A percentile compares a stretch with the other conserved stretches of the same genome.
Conservation (phyloP, 1,140 invertebrate species). For the Cyrtorhinus lividipennis region DNA sequence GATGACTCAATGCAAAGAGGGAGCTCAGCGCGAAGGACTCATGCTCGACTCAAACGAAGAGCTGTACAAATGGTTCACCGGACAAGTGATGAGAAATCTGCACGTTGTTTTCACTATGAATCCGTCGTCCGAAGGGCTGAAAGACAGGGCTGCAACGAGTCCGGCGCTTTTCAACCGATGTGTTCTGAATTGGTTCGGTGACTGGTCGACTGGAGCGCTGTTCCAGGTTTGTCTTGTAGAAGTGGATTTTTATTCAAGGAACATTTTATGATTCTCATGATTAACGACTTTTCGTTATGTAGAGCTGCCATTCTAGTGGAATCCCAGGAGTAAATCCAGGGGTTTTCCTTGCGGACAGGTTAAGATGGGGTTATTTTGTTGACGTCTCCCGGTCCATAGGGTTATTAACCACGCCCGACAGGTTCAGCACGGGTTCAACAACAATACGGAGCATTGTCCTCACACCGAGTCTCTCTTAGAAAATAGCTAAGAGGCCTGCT, state of each 20-base stretch:
- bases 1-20: conserved; percentile 99
- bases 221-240: conserved; percentile 67
- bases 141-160: conserved; percentile 95
- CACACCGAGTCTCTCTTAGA: too few species aligned
- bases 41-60: conserved; percentile 99
- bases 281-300: too few species aligned
- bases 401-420: too few species aligned
- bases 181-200: conserved; percentile 99
- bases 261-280: not conserved
- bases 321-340: too few species aligned
- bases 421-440: too few species aligned
- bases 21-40: conserved; percentile 89
- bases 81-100: conserved; percentile 95
- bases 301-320: too few species aligned
- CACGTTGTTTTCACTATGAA: conserved; percentile 99
- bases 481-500: too few species aligned
- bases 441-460: too few species aligned
- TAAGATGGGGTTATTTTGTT: too few species aligned
- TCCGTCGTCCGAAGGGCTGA: conserved; percentile 92
- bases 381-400: too few species aligned
- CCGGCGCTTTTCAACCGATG: conserved; percentile 98
- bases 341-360: too few species aligned
- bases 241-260: not conserved
- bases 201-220: conserved; percentile 95
- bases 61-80: conserved; percentile 97